Evolutionary conservation across 2,888 invertebrate genomes (phyloP), one percentile per base, ranked within the genome.

Genomic region (Melikaiella ostensackeni): DNA sequence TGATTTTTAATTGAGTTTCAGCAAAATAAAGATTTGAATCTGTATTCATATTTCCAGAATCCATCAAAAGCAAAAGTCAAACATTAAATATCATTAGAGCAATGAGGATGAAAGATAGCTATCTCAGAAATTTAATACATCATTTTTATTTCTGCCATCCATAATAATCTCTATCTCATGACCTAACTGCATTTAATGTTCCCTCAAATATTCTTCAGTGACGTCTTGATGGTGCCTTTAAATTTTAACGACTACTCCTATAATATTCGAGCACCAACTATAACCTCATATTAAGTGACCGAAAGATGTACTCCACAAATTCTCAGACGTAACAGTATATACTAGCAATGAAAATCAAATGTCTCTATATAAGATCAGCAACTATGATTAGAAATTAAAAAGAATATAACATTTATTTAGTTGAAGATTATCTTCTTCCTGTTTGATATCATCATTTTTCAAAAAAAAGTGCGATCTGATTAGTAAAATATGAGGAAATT

Each of bases 161-260:
- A 63, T 35, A 19, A 35, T 35, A 21, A 35, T 30, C 9, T 1
- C 11, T 13, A 35, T 63, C 38, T 42, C 16, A 38, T 64, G n/a
- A 35, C 33, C 62, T 33, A 35, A 63, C 35, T n/a, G 21, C 21
- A 38, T 63, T 63, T 38, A 63, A 63, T 63, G 63, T 21, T 35
- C 16, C 38, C n/a, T 64, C 38, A 38, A 5, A 21, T 11, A 64
- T 64, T 35, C 21, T 42, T 64, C 38, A 38, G 24, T 24, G 7
- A 21, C 64, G 64, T 64, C 6, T 21, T 35, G 38, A 64, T 21
- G 35, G n/a, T 35, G 38, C 21, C 64, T 24, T 38, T 42, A 64
- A 16, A 64, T 5, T 42, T 42, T 64, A 64, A 64, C 38, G 64
- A 64, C 16, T 11, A 24, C n/a, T 50, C n/a, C 50, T 50, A 50